Percentiles rank a stretch among this genome's conserved stretches.
phyloP scores from a whole-genome alignment of 37 sponge, comb jelly and placozoan genomes.

The Cliona cf. orientalis region DNA sequence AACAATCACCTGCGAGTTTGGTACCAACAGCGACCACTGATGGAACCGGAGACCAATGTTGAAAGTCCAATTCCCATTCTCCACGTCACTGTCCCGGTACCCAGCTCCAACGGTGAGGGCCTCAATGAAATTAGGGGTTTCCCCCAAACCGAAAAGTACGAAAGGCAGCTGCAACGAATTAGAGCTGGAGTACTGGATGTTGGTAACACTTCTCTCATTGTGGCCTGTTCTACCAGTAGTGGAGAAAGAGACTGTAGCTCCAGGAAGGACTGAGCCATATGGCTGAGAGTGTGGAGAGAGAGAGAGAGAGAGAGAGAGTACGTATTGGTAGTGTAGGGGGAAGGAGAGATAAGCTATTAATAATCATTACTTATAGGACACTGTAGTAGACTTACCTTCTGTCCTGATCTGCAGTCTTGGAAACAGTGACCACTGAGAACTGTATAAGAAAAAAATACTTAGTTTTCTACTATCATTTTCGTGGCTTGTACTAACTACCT shows the following conservation, averaged over 20 bases:
- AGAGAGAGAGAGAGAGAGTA: too few species aligned
- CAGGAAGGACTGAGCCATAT: slow-evolving; percentile 55
- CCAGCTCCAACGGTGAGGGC: slow-evolving; percentile 42
- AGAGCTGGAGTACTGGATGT: neutral
- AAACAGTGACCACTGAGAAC: too few species aligned
- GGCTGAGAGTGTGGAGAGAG: slow-evolving; percentile 32
- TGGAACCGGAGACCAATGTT: neutral
- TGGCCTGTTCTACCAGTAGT: slow-evolving; percentile 58
- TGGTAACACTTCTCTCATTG: slow-evolving; percentile 3
- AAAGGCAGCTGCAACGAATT: slow-evolving; percentile 58
- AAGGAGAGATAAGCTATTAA: neutral
- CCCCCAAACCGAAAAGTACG: slow-evolving; percentile 71
- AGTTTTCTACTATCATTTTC: too few species aligned
- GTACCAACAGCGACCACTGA: slow-evolving; percentile 43
- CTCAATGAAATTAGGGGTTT: slow-evolving; percentile 73
- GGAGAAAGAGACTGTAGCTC: slow-evolving; percentile 37
- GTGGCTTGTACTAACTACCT: too few species aligned
- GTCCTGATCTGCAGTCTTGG: too few species aligned
- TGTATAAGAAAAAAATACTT: too few species aligned
- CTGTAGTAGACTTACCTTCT: too few species aligned
- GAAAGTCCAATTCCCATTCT: too few species aligned
- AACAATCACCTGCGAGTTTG: slow-evolving; percentile 73
- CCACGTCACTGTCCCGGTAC: neutral
- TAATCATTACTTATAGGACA: too few species aligned
- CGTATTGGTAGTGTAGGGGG: neutral